Evolutionary conservation across 2,797 vertebrate species (phyloP), one percentile per base, ranked within the genome.

Genomic region (Galaxias olidus): DNA sequence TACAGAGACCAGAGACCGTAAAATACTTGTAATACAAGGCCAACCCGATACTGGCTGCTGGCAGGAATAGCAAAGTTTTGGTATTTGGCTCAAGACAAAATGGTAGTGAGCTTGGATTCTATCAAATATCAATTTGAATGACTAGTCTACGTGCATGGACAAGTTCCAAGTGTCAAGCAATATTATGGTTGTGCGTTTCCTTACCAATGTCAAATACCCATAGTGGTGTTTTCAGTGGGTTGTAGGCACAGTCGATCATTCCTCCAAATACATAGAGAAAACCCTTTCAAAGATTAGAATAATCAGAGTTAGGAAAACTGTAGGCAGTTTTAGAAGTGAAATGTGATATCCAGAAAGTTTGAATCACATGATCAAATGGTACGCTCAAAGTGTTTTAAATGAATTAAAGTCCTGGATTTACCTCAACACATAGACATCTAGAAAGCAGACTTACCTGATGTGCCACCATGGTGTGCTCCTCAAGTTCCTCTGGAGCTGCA

Each of bases 231-330:
- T 48, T 61, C 59, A 47, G 50, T 13, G 41, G 12, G 50, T 47
- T 61, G 59, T 61, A 61, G 10, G 48, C 47, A 61, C 47, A 61
- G 17, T 61, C 59, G n/a, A 61, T 61, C 59, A 61, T 61, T 42
- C 59, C 59, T 15, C 59, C 59, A 15, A 50, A 61, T n/a, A 61
- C 47, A 42, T 61, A 61, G 6, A 61, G 47, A 11, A 61, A 50
- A 41, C 59, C 59, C 59, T 61, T n/a, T n/a, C n/a, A n/a, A 48
- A 30, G 13, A 46, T 30, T 45, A 53, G 4, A 53, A 6, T 1
- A 53, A 18, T 17, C 10, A 11, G 50, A 18, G 50, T 17, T 53
- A 18, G 19, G 51, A 19, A 19, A 20, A 53, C 15, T 19, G 17
- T 17, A 30, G 30, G 30, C 30, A 30, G 30, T 53, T 53, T 10